Conservation (phyloP, 2,797 vertebrate genomes). For the Tiaroga cobitis region DNA sequence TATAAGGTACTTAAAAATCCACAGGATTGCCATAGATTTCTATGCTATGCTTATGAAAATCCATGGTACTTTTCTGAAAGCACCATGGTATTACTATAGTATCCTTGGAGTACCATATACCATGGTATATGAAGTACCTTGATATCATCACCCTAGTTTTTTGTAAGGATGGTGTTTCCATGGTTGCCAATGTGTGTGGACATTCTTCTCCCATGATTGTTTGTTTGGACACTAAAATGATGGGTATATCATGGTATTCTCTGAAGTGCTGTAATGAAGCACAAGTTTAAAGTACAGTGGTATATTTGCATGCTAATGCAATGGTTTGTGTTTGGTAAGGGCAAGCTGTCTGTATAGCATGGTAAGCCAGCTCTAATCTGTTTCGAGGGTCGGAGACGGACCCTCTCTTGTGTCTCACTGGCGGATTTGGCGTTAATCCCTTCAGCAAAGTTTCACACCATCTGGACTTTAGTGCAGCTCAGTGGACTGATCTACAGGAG, state of each 20-base stretch:
- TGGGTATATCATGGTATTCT: neutral
- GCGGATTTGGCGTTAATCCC: constrained; percentile 81
- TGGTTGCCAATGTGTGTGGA: neutral
- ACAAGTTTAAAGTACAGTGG: neutral
- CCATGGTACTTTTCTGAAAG: neutral
- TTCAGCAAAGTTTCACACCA: constrained; percentile 80
- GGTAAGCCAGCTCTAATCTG: constrained; percentile 28
- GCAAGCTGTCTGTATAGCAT: constrained; percentile 8
- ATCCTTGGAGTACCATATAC: neutral
- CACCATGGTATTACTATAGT: neutral
- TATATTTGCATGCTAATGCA: neutral
- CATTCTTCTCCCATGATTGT: neutral
- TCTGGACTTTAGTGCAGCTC: constrained; percentile 81
- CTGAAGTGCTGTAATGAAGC: neutral
- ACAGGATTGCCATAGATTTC: neutral
- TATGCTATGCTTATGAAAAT: neutral
- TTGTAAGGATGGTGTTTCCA: too few species aligned
- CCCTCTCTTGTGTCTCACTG: constrained; percentile 75
- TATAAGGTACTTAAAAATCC: neutral
- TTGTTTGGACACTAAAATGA: neutral
- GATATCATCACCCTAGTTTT: neutral
- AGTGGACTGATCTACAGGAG: constrained; percentile 79
- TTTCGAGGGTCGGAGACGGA: constrained; percentile 26
- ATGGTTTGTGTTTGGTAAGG: neutral
- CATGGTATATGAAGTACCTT: neutral